These are phyloP conservation scores for Rynchops niger DNA, from an alignment of 2,113 vertebrate species.

Conservation along the genomic window DNA sequence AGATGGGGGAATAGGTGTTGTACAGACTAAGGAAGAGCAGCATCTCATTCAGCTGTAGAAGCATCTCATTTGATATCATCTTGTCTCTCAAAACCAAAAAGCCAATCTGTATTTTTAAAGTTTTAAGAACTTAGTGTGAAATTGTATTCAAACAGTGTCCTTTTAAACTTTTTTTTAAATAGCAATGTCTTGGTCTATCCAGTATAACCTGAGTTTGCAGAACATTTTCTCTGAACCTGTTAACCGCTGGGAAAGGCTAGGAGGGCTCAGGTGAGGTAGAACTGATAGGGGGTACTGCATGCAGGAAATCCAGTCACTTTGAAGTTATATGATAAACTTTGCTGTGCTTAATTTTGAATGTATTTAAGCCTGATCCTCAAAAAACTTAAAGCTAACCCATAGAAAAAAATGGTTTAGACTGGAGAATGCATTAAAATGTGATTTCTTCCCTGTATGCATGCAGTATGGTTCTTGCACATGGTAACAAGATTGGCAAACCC, in stretches of 20 bases:
- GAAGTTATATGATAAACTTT: slow-evolving; percentile 52
- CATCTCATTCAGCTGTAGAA: not conserved
- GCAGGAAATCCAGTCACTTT: slow-evolving; percentile 24
- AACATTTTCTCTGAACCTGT: not conserved
- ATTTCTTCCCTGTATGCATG: not conserved
- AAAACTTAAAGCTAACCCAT: slow-evolving; percentile 10
- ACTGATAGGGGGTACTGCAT: not conserved
- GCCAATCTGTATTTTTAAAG: not conserved
- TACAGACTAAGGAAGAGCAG: not conserved
- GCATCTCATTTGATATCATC: not conserved
- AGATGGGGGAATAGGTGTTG: not conserved
- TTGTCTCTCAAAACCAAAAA: not conserved
- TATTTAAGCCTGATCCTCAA: slow-evolving; percentile 17
- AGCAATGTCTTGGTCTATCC: not conserved
- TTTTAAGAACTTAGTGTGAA: not conserved
- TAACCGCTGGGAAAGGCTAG: not conserved
- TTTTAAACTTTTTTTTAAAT: not conserved
- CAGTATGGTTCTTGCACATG: not conserved
- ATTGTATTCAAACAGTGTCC: not conserved
- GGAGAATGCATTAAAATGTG: slow-evolving; percentile 7
- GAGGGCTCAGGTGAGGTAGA: not conserved
- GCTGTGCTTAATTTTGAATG: not conserved
- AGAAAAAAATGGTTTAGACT: not conserved
- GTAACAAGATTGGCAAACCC: slow-evolving; percentile 34
- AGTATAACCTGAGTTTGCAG: not conserved